phyloP scores from a whole-genome alignment of 2,113 vertebrate species.

The Otis tarda region DNA sequence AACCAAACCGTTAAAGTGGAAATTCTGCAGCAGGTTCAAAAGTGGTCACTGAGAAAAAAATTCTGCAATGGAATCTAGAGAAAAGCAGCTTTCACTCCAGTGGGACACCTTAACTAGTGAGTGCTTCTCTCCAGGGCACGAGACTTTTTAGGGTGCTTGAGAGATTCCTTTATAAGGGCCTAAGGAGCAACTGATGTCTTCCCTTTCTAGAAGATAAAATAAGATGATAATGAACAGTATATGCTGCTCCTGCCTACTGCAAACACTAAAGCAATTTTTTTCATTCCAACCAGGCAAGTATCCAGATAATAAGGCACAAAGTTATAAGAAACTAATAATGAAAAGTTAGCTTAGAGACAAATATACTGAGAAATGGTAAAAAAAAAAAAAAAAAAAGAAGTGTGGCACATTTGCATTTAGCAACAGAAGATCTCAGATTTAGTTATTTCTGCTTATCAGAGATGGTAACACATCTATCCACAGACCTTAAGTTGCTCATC shows the following conservation, averaged over 20 bases:
- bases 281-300: background rate
- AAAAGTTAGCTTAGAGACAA: background rate
- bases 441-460: background rate
- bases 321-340: background rate
- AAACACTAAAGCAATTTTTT: background rate
- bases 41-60: background rate
- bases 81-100: background rate
- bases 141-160: background rate
- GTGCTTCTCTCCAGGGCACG: background rate
- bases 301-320: background rate
- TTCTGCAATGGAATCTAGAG: background rate
- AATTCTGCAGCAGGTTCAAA: background rate
- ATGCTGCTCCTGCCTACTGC: background rate
- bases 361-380: background rate
- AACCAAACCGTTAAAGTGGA: background rate
- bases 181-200: background rate
- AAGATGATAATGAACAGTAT: background rate
- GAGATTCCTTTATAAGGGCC: background rate
- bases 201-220: background rate
- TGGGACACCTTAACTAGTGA: background rate
- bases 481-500: slow-evolving; percentile 94
- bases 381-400: background rate
- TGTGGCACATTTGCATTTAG: background rate
- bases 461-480: background rate
- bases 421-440: background rate